phyloP scores from a whole-genome alignment of 2,888 invertebrate genomes.

The Eupithecia centaureata region DNA sequence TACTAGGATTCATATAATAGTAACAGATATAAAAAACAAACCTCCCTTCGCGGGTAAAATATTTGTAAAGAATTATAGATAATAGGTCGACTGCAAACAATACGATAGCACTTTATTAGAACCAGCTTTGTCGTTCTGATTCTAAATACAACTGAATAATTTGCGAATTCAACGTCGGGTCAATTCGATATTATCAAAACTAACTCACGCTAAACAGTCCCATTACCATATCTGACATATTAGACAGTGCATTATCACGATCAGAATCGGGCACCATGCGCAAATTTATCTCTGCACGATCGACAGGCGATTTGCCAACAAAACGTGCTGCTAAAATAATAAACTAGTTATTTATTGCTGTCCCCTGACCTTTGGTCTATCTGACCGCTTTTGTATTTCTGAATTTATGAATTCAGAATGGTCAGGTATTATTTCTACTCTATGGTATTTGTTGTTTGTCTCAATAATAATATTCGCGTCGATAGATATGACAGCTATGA shows the following conservation, averaged over 20 bases:
- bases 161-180: not conserved
- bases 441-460: not conserved
- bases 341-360: conserved; percentile 37
- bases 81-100: not conserved
- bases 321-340: conserved; percentile 30
- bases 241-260: conserved; percentile 33
- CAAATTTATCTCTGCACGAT: conserved; percentile 31
- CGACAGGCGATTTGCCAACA: conserved; percentile 34
- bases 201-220: conserved; percentile 7
- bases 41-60: no score
- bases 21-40: no score
- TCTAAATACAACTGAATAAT: not conserved
- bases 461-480: not conserved
- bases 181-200: conserved; percentile 1
- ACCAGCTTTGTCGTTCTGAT: not conserved
- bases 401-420: conserved; percentile 12
- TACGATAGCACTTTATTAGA: not conserved
- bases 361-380: conserved; percentile 54
- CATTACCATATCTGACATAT: conserved; percentile 28
- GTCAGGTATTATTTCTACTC: not conserved
- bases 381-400: conserved; percentile 55
- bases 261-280: conserved; percentile 29
- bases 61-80: no score
- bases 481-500: not conserved
- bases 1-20: no score